Percentiles rank a stretch among this genome's conserved stretches.
These are phyloP conservation scores for Ooceraea biroi DNA, from an alignment of 1,140 invertebrate genomes.

Conservation along the genomic window DNA sequence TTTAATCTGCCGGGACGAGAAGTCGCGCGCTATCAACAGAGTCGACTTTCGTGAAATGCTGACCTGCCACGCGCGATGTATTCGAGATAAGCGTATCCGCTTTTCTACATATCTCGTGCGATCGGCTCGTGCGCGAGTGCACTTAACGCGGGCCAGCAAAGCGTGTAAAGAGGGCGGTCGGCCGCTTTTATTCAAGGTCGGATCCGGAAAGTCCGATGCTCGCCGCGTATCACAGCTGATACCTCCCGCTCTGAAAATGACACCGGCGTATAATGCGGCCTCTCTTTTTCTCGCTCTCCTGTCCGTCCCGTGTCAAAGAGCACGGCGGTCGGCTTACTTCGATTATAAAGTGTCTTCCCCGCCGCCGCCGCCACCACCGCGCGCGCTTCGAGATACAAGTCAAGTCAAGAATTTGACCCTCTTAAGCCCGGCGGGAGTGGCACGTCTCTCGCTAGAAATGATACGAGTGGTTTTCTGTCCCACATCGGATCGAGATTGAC, in stretches of 20 bases:
- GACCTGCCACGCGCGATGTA: slow-evolving; percentile 62
- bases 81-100: slow-evolving; percentile 58
- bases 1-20: slow-evolving; percentile 44
- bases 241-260: slow-evolving; percentile 64
- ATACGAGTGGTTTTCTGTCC: slow-evolving; percentile 61
- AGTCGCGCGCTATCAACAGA: slow-evolving; percentile 47
- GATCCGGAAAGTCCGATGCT: slow-evolving; percentile 49
- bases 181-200: slow-evolving; percentile 64
- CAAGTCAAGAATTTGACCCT: slow-evolving; percentile 67
- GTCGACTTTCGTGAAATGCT: slow-evolving; percentile 50
- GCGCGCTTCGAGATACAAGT: slow-evolving; percentile 19
- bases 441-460: slow-evolving; percentile 62
- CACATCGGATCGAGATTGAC: slow-evolving; percentile 59
- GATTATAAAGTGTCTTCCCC: slow-evolving; percentile 66
- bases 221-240: slow-evolving; percentile 50
- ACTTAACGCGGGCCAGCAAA: slow-evolving; percentile 44
- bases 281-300: slow-evolving; percentile 38
- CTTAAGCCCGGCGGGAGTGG: slow-evolving; percentile 51
- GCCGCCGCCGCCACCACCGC: slow-evolving; percentile 18
- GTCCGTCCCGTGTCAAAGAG: slow-evolving; percentile 54
- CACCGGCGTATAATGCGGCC: slow-evolving; percentile 44
- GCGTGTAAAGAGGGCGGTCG: slow-evolving; percentile 61
- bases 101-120: slow-evolving; percentile 42
- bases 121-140: slow-evolving; percentile 31
- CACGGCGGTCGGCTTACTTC: slow-evolving; percentile 52